Evolutionary conservation across 2,797 vertebrate species (phyloP).

Genomic region (Megalops cyprinoides): DNA sequence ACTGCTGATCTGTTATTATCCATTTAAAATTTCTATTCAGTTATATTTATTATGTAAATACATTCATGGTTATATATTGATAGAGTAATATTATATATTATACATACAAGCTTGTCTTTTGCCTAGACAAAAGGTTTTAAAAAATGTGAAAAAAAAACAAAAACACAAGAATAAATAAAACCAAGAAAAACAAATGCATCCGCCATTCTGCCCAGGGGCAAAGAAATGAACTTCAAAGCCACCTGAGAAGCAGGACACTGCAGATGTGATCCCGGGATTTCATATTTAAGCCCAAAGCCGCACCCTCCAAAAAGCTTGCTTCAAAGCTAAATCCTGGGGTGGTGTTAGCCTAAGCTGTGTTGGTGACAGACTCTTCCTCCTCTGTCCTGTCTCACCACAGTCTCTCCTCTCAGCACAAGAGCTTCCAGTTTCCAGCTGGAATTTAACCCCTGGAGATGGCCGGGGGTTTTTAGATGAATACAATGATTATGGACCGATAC

Average conservation of each 20-base stretch:
- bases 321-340: neutral
- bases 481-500: slow-evolving; percentile 18
- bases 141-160: neutral
- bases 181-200: slow-evolving; percentile 1
- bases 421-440: slow-evolving; percentile 25
- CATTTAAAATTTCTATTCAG: neutral
- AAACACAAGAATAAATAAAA: neutral
- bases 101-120: neutral
- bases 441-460: slow-evolving; percentile 9
- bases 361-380: slow-evolving; percentile 9
- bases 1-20: too few species aligned
- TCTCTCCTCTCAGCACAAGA: neutral
- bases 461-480: slow-evolving; percentile 5
- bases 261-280: slow-evolving; percentile 22
- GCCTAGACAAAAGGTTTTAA: neutral
- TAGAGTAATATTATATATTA: neutral
- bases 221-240: slow-evolving; percentile 23
- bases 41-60: too few species aligned
- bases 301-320: neutral
- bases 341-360: slow-evolving; percentile 16
- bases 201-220: neutral
- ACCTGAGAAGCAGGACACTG: neutral
- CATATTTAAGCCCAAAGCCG: slow-evolving; percentile 13
- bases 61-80: too few species aligned
- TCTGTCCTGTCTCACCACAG: neutral